Base-by-base conservation (phyloP, 2,888 invertebrate species). In the Meiosimyza decipiens region DNA sequence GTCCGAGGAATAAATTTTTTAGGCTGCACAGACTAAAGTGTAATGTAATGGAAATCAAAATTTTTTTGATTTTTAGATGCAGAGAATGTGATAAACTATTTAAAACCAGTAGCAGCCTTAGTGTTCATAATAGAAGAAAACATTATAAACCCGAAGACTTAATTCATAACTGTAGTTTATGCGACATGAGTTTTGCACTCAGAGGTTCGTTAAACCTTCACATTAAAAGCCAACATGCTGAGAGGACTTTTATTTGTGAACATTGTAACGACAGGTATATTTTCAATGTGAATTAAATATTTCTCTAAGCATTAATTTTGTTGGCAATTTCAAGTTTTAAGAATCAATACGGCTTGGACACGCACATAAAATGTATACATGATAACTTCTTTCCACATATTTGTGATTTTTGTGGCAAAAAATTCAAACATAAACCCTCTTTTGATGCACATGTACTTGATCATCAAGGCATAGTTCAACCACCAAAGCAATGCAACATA, bases 391-490 rank as follows among this genome's bases (percentile, higher is more conserved):
- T 79, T 62, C 80, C 80, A 3, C 82, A 83, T 74, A 78, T 84
- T 67, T 83, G 83, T 73, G 84, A 83, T 52, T 81, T 82, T 47
- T 83, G 83, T 68, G 83, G 83, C 62, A 83, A 83, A 40, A 80
- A 82, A 70, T 83, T 83, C 51, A 83, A 84, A 71, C 83, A 81
- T 18, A 83, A 83, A 71, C 81, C 81, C 2, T 80, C 82, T 9
- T 83, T 83, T 50, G 82, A 84, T 47, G 79, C 80, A 0, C 83
- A 83, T 63, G 65, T 82, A 73, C 76, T 80, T 60, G 82, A 82
- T 71, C 83, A 83, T 67, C 82, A 82, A 70, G 83, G 83, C 18
- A 80, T 83, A 16, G 77, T 82, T 12, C 82, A 80, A 1, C 83
- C 83, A 1, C 80, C 83, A 4, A 80, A 80, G 67, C 80, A 83